A percentile compares a stretch with the other conserved stretches of the same genome.
These are phyloP conservation scores for Drosophila tripunctata DNA, from an alignment of 2,888 invertebrate genomes.

Conservation along the genomic window DNA sequence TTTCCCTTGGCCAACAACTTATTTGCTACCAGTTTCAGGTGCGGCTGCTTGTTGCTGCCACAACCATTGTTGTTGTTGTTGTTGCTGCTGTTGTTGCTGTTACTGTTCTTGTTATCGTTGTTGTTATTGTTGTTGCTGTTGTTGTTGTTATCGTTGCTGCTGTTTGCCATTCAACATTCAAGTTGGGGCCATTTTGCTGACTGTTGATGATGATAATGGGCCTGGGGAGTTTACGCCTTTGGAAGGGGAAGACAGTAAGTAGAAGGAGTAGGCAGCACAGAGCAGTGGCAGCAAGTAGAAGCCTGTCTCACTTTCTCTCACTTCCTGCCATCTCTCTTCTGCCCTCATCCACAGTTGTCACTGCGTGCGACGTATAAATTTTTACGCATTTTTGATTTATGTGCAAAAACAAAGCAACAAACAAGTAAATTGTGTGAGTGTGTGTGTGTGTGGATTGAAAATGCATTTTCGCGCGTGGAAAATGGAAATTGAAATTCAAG, in stretches of 20 bases:
- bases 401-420: slow-evolving; percentile 45
- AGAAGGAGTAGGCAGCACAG: too few species aligned
- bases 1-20: slow-evolving; percentile 16
- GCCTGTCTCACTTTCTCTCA: slow-evolving; percentile 7
- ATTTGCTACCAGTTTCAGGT: slow-evolving; percentile 65
- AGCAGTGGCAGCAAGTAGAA: slow-evolving; percentile 16
- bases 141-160: slow-evolving; percentile 31
- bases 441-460: slow-evolving; percentile 60
- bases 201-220: slow-evolving; percentile 78
- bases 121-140: slow-evolving; percentile 23
- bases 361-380: slow-evolving; percentile 59
- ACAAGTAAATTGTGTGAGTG: slow-evolving; percentile 53
- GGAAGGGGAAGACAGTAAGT: neutral
- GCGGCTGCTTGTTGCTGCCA: slow-evolving; percentile 68
- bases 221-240: slow-evolving; percentile 51
- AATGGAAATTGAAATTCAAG: slow-evolving; percentile 9
- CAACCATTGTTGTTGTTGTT: slow-evolving; percentile 15
- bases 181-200: slow-evolving; percentile 74
- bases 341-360: neutral
- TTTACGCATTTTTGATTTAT: slow-evolving; percentile 80
- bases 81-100: slow-evolving; percentile 34
- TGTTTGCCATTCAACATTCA: slow-evolving; percentile 50
- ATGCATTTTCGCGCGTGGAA: slow-evolving; percentile 58
- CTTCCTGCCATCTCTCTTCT: neutral
- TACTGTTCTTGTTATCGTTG: slow-evolving; percentile 28